phyloP scores from a whole-genome alignment of 1,140 invertebrate genomes.

The Hypothenemus hampei region DNA sequence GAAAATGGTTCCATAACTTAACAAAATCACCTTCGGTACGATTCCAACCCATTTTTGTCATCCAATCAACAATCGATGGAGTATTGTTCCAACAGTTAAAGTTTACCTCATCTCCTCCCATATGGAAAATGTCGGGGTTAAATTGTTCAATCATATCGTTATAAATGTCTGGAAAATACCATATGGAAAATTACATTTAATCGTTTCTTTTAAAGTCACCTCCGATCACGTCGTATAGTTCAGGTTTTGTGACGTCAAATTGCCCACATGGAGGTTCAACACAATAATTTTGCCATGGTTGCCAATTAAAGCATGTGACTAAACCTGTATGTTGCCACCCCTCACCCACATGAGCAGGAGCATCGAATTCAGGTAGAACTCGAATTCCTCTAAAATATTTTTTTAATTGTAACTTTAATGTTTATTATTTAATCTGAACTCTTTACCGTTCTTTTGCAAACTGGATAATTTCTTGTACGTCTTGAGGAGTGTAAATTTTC shows the following conservation, averaged over 20 bases:
- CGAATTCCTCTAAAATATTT: slow-evolving; percentile 57
- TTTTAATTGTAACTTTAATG: too few relatives aligned
- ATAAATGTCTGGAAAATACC: slow-evolving; percentile 43
- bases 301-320: slow-evolving; percentile 62
- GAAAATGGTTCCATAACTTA: slow-evolving; percentile 72
- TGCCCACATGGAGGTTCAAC: slow-evolving; percentile 85
- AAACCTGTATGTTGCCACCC: slow-evolving; percentile 73
- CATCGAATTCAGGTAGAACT: slow-evolving; percentile 80
- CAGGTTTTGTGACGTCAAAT: slow-evolving; percentile 69
- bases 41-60: slow-evolving; percentile 58
- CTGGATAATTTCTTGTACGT: slow-evolving; percentile 57
- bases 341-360: slow-evolving; percentile 82
- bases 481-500: slow-evolving; percentile 56
- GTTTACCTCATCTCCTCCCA: slow-evolving; percentile 80
- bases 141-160: slow-evolving; percentile 54
- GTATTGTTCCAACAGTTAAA: slow-evolving; percentile 73
- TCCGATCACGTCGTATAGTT: slow-evolving; percentile 67
- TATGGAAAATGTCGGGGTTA: slow-evolving; percentile 75
- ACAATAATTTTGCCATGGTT: slow-evolving; percentile 73
- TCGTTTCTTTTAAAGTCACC: slow-evolving; percentile 46
- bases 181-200: too few relatives aligned
- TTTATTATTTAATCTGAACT: too few relatives aligned
- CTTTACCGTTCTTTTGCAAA: slow-evolving; percentile 52
- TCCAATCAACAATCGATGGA: slow-evolving; percentile 61
- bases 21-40: slow-evolving; percentile 59